phyloP scores from a whole-genome alignment of 2,113 vertebrate genomes.

The Pagrus major region DNA sequence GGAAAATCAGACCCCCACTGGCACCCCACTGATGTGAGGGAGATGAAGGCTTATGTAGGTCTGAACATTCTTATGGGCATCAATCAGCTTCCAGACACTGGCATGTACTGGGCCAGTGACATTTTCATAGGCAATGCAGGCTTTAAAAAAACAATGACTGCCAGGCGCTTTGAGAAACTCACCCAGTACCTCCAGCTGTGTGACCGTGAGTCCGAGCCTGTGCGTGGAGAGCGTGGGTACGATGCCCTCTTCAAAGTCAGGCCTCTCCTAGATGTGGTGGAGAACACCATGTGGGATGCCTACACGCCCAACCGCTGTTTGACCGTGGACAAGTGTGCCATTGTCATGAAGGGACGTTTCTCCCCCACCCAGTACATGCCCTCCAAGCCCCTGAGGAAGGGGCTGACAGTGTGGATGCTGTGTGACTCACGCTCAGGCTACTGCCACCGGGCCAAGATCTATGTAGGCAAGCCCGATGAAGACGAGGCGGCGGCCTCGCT shows the following conservation, averaged over 20 bases:
- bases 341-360: slow-evolving; percentile 83
- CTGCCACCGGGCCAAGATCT: slow-evolving; percentile 84
- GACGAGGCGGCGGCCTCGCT: slow-evolving; percentile 70
- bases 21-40: slow-evolving; percentile 86
- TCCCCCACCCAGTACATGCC: slow-evolving; percentile 86
- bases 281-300: slow-evolving; percentile 86
- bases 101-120: slow-evolving; percentile 89
- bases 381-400: slow-evolving; percentile 85
- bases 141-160: slow-evolving; percentile 88
- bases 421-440: slow-evolving; percentile 87
- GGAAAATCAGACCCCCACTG: slow-evolving; percentile 87
- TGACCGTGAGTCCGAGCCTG: slow-evolving; percentile 82
- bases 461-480: slow-evolving; percentile 78
- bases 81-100: slow-evolving; percentile 87
- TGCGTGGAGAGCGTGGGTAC: slow-evolving; percentile 84
- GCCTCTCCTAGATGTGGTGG: slow-evolving; percentile 85
- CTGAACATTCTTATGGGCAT: slow-evolving; percentile 88
- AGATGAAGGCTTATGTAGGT: slow-evolving; percentile 86
- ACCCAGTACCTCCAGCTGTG: slow-evolving; percentile 87
- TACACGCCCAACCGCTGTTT: slow-evolving; percentile 86
- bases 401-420: slow-evolving; percentile 88
- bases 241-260: slow-evolving; percentile 87
- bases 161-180: slow-evolving; percentile 86
- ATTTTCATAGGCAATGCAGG: slow-evolving; percentile 88
- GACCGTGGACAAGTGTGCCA: slow-evolving; percentile 84